phyloP scores from a whole-genome alignment of 2,888 invertebrate genomes.

The Eilema sororculum region DNA sequence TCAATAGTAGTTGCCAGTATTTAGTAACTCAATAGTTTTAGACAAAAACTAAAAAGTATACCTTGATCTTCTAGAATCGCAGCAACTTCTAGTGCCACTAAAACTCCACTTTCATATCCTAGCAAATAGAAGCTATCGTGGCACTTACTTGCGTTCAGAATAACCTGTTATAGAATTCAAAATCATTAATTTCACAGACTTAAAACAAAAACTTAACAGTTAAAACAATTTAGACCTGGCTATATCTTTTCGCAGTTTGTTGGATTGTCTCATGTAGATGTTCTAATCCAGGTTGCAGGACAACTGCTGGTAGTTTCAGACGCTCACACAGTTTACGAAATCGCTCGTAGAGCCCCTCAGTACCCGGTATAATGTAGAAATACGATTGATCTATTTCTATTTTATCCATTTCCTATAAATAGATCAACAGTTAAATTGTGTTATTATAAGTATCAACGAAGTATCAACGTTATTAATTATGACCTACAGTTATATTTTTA shows the following conservation, averaged over 20 bases:
- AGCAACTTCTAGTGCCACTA: slow-evolving; percentile 66
- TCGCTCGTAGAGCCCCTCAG: slow-evolving; percentile 63
- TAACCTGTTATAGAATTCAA: slow-evolving; percentile 18
- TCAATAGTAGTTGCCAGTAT: too few relatives aligned
- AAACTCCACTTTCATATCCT: slow-evolving; percentile 67
- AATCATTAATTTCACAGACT: not conserved
- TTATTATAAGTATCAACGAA: too few relatives aligned
- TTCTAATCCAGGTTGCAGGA: slow-evolving; percentile 67
- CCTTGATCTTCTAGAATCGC: slow-evolving; percentile 65
- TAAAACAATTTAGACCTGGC: slow-evolving; percentile 42
- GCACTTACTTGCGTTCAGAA: slow-evolving; percentile 33
- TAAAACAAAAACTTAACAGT: not conserved
- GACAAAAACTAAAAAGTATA: slow-evolving; percentile 28
- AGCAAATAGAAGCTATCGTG: slow-evolving; percentile 62
- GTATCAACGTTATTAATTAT: too few relatives aligned
- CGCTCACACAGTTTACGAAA: slow-evolving; percentile 60
- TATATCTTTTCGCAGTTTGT: slow-evolving; percentile 58
- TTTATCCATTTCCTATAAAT: not conserved
- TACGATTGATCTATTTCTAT: not conserved
- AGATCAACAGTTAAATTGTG: too few relatives aligned
- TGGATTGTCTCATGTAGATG: slow-evolving; percentile 52
- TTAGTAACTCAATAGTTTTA: not conserved
- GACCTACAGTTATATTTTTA: too few relatives aligned
- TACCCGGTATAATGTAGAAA: not conserved
- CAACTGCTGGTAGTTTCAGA: slow-evolving; percentile 64